Base-by-base conservation (phyloP, 1,140 invertebrate species). In the Laupala kohalensis region DNA sequence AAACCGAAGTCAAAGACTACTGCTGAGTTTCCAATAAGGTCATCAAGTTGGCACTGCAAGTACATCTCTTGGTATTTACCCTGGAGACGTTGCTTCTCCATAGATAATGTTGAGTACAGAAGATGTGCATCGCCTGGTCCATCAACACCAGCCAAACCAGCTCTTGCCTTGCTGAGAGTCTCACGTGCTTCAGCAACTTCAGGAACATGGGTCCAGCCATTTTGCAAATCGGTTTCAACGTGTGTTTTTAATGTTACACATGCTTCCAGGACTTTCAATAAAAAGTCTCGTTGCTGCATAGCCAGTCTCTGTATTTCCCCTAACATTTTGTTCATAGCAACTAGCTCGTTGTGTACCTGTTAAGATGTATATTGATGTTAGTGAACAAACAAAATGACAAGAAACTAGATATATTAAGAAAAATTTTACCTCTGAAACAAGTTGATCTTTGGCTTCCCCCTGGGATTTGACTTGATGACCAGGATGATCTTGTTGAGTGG, bases 231-330 rank as follows among this genome's bases (percentile, higher is more conserved):
- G 2, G 86, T 86, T 79, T 90, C 89, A 24, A 90, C 86, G 77
- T 89, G 87, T 25, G 87, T 87, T 76, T 90, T 90, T 65, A 90
- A 78, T 68, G 88, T 88, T 13, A 89, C 87, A 77, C 89, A 89
- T 15, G 88, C 86, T 75, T 90, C 89, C 27, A 89, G 81, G n/a
- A 90, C 88, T 78, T 89, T 89, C 69, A 89, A 83, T 63, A 91
- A 78, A 75, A 91, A 88, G 73, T 88, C 87, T 64, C 89, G 83
- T 78, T 90, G 89, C 73, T 87, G 86, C 78, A 82, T 81, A 62
- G 86, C 86, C 75, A 91, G 80, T 75, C 83, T 84, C 78, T 86
- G 85, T 64, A 88, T 87, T 74, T 89, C 89, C 67, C 79, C 77
- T 28, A 86, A 82, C 76, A 87, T 82, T 75, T 86, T 87, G 69